phyloP scores from a whole-genome alignment of 1,140 invertebrate species.

The Metaphire vulgaris region DNA sequence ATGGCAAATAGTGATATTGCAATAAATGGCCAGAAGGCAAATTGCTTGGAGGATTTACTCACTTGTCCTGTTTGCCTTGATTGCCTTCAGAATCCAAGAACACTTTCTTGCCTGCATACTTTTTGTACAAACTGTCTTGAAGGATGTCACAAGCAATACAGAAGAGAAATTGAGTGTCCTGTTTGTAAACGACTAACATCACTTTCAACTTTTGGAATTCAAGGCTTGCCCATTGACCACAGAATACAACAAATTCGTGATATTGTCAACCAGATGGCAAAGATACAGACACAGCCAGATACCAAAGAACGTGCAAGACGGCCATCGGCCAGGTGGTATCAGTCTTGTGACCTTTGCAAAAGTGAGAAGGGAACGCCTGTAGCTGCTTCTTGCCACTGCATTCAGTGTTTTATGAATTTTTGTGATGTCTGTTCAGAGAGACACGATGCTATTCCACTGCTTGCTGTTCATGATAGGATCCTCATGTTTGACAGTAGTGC shows the following conservation, averaged over 20 bases:
- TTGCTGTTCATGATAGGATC: constrained; percentile 20
- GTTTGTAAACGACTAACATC: constrained; percentile 23
- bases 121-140: constrained; percentile 56
- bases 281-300: no score
- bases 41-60: constrained; percentile 34
- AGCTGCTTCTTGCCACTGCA: constrained; percentile 11
- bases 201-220: constrained; percentile 15
- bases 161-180: constrained; percentile 26
- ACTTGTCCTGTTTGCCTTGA: constrained; percentile 41
- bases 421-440: constrained; percentile 19
- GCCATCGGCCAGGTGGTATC: neutral
- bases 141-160: constrained; percentile 38
- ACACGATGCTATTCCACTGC: constrained; percentile 25
- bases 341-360: constrained; percentile 24
- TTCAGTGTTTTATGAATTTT: constrained; percentile 27
- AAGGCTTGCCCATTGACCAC: constrained; percentile 28
- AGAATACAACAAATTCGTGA: constrained; percentile 29
- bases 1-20: no score
- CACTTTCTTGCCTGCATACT: constrained; percentile 41
- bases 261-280: constrained; percentile 8
- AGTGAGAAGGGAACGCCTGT: constrained; percentile 1
- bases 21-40: no score
- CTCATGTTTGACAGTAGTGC: constrained; percentile 16
- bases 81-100: constrained; percentile 36
- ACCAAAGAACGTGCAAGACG: neutral